Evolutionary conservation across 2,797 vertebrate species (phyloP), one percentile per base, ranked within the genome.

Genomic region (Pseudomugil gertrudae): DNA sequence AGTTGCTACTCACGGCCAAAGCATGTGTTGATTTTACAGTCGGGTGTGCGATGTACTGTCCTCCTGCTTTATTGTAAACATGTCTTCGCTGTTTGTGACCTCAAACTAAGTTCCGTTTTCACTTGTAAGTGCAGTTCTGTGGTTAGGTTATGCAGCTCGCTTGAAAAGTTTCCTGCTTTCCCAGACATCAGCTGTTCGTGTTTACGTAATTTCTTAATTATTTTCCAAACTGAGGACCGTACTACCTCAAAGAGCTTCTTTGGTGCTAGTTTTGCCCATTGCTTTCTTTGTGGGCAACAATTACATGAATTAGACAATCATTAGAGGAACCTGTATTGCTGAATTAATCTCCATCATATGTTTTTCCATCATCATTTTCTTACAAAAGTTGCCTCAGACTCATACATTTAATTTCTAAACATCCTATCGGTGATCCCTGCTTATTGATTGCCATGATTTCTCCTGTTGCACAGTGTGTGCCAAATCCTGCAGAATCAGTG

Each of bases 401-500:
- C 23, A 1, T 14, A 35, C 30, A 32, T 47, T 72, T 45, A 11
- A 35, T 3, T 17, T 21, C 57, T 24, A 36, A 33, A 29, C 21
- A 9, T 27, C 71, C 36, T 78, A 79, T 72, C 13, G 58, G 38
- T 63, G 73, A 86, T 89, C 83, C 61, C 75, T 87, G 51, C 13
- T 40, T 40, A 85, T 85, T 45, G 81, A 88, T 79, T 62, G 58
- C 64, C 47, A 33, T 84, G 21, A 79, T 87, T 77, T 79, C 78
- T 84, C 48, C 76, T 60, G 56, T 69, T 75, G 10, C 32, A 48
- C 63, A 53, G 51, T 70, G 56, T 63, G 56, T 66, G 79, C 81
- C 78, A 56, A 50, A 78, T 57, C 59, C 78, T 36, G 45, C 65
- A 59, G 83, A 69, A 74, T 26, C 76, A 66, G 69, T 74, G 76